Evolutionary conservation across 2,888 invertebrate genomes (phyloP), one percentile per base, ranked within the genome.

Genomic region (Tholera decimalis): DNA sequence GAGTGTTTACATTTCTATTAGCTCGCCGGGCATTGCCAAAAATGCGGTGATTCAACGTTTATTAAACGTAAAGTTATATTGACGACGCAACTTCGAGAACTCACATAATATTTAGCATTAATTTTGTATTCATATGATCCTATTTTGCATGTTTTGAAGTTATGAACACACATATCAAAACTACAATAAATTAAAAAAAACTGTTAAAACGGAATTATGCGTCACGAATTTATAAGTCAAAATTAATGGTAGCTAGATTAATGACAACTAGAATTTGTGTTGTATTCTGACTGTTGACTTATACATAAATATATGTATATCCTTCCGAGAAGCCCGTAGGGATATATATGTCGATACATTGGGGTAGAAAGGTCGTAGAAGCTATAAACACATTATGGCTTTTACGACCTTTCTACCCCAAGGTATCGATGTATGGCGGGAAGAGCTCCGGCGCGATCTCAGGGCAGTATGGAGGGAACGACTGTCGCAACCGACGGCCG

Each of bases 1-100:
- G 85, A 88, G 88, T 92, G 90, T 92, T 92, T 92, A 87, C 88
- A 91, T 89, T 91, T 83, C 82, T 78, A 82, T 73, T 78, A 77
- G 79, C 64, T 79, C n/a, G n/a, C n/a, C n/a, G n/a, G 71, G 75
- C 77, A 70, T 83, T 82, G 79, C 83, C 82, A 72, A 88, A 89
- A 90, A 89, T 85, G 88, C 86, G 84, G 80, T 88, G 83, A 72
- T 46, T 71, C 73, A 65, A 74, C 74, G 80, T 70, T 79, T 73
- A 61, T 54, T 66, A 47, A 62, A 70, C 55, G 62, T 51, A n/a
- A 46, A 77, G 41, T 49, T 33, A 64, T 59, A 59, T 65, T 60
- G 55, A 54, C 54, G 58, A 55, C 22, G 46, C 37, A 30, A 60
- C 61, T 62, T 51, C 13, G 30, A 62, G 50, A 54, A 43, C 26